Base-by-base conservation (phyloP, 1,140 invertebrate species). In the Micrasema longulum region DNA sequence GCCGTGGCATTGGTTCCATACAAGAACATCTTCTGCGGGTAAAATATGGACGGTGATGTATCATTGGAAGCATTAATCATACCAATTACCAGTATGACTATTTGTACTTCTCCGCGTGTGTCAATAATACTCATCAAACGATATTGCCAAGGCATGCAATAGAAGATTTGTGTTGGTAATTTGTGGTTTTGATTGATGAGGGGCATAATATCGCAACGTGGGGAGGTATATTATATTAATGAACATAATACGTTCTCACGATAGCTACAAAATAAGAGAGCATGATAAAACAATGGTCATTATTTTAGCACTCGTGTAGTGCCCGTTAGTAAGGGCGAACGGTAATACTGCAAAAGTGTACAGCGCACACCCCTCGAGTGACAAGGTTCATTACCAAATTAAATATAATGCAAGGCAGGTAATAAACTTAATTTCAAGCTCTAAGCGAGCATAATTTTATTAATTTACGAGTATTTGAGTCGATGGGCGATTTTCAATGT, bases 1-100 rank as follows among this genome's bases (percentile, higher is more conserved):
- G 26, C 26, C 26, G 26, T 31, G 26, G 26, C 26, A 31, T 31
- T 4, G 2, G 7, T 31, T 31, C 7, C 26, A 31, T 31, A 31
- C 3, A 31, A 31, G 26, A 31, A 31, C 26, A 31, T 31, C 26
- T 4, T 31, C 26, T 31, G 3, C 26, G 7, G 7, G 26, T 48
- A 48, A 18, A 18, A 20, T 48, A 16, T 16, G 36, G 16, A 1
- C 55, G 4, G 35, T n/a, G 22, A 60, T 22, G 22, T 18, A 60
- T 60, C 55, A 60, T 18, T 20, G 55, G 16, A 18, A 38, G 18
- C 55, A 60, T 60, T 22, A 60, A 60, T 60, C 55, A 41, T 41
- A 60, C 35, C 55, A 60, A 60, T 60, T 22, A 22, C 35, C 16
- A 12, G 26, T 12, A 55, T 55, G 31, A 55, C 52, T 20, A 16